Percentiles rank a stretch among this genome's conserved stretches.
Conservation (phyloP, 2,113 vertebrate species). For the Equus przewalskii region DNA sequence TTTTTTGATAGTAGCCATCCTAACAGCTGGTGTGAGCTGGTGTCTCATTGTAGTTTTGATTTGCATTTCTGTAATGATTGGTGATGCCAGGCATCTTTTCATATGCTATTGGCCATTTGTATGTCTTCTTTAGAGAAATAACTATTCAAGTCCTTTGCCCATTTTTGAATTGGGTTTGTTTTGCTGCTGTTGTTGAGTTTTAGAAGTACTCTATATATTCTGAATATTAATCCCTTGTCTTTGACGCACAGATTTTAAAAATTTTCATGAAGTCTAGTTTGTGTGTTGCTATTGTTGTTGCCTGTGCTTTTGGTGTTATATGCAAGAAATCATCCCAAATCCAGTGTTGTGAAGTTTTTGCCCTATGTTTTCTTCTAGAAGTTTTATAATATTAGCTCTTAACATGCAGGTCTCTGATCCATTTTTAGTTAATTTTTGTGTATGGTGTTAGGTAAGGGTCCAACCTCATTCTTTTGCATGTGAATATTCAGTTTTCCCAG, state of each 20-base stretch:
- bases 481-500: not conserved
- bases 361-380: not conserved
- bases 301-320: not conserved
- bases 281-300: not conserved
- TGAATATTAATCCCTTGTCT: not conserved
- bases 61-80: not conserved
- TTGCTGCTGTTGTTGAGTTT: not conserved
- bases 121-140: not conserved
- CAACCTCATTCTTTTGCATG: not conserved
- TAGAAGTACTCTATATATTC: not conserved
- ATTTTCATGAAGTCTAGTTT: not conserved
- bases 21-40: not conserved
- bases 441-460: not conserved
- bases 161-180: not conserved
- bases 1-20: not conserved
- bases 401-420: not conserved
- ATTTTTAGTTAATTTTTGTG: slow-evolving; percentile 27
- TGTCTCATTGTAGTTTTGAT: not conserved
- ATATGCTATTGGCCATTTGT: not conserved
- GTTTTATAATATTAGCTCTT: not conserved
- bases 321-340: not conserved
- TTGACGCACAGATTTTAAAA: not conserved
- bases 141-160: not conserved
- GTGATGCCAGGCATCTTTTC: not conserved
- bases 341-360: not conserved